Percentiles rank a stretch among this genome's conserved stretches.
These are phyloP conservation scores for Acanthurus leucopareius DNA, from an alignment of 2,797 vertebrate genomes.

Conservation along the genomic window DNA sequence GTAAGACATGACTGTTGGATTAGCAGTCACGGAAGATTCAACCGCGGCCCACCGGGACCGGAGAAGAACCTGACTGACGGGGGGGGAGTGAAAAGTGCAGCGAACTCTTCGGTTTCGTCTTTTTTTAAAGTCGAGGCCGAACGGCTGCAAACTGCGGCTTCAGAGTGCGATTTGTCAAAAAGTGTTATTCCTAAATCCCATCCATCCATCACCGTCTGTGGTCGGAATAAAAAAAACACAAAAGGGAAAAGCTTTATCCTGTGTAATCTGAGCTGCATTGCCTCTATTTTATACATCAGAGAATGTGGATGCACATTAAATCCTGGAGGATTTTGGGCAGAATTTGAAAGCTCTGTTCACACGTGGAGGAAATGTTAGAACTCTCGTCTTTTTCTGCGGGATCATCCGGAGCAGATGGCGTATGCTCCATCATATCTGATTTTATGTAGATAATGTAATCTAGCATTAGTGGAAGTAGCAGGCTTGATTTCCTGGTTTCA, in stretches of 20 bases:
- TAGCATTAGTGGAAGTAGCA: background rate
- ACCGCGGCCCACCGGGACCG: constrained; percentile 32
- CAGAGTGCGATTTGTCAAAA: background rate
- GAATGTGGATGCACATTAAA: constrained; percentile 13
- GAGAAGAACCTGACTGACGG: constrained; percentile 34
- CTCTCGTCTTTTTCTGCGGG: constrained; percentile 35
- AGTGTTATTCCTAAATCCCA: background rate
- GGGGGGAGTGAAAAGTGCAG: background rate
- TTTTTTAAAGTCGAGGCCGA: background rate
- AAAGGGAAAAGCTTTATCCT: constrained; percentile 25
- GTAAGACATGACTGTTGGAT: constrained; percentile 71
- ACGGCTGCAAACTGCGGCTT: background rate
- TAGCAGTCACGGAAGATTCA: constrained; percentile 78
- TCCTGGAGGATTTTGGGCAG: constrained; percentile 27
- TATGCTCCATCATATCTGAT: constrained; percentile 14
- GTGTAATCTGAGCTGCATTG: constrained; percentile 18
- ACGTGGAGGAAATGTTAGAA: background rate
- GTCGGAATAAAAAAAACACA: background rate
- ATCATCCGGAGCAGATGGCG: constrained; percentile 38
- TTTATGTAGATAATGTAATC: constrained; percentile 13
- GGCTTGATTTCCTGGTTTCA: constrained; percentile 7
- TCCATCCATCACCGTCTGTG: background rate
- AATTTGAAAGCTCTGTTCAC: background rate
- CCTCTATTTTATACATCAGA: constrained; percentile 25
- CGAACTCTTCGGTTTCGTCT: background rate